phyloP scores from a whole-genome alignment of 2,113 vertebrate species.

The Sminthopsis crassicaudata region DNA sequence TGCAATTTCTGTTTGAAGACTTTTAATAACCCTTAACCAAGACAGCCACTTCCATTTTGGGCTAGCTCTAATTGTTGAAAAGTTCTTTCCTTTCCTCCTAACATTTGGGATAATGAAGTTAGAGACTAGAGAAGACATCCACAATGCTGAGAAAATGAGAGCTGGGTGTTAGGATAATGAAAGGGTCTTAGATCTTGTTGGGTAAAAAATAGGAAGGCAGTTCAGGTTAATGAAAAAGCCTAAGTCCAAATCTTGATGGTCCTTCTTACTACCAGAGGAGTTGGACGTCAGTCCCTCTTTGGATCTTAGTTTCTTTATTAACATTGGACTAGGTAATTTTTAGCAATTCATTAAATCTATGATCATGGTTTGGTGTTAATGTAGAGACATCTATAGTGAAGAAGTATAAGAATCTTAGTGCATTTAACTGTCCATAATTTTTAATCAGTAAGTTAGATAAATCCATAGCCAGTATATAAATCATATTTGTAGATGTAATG shows the following conservation, averaged over 20 bases:
- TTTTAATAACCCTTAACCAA: not conserved
- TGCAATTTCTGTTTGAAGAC: not conserved
- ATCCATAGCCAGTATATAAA: not conserved
- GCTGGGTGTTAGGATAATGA: not conserved
- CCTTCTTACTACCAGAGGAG: not conserved
- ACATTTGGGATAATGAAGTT: conserved; percentile 80
- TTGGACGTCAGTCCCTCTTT: not conserved
- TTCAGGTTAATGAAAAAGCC: not conserved
- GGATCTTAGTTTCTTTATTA: not conserved
- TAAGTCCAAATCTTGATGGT: not conserved
- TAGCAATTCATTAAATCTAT: not conserved
- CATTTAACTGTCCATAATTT: not conserved
- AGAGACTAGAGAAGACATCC: conserved; percentile 75
- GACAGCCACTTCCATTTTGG: not conserved
- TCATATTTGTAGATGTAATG: not conserved
- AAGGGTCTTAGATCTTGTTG: not conserved
- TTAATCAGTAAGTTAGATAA: not conserved
- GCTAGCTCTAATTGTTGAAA: too few relatives aligned
- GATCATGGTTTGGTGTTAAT: not conserved
- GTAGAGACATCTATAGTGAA: not conserved
- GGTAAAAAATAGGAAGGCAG: not conserved
- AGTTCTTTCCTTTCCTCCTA: not conserved
- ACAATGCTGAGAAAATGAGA: conserved; percentile 68
- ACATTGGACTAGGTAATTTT: not conserved
- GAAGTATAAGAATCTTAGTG: not conserved